Conservation (phyloP, 2,797 vertebrate species). For the Chromis chromis region DNA sequence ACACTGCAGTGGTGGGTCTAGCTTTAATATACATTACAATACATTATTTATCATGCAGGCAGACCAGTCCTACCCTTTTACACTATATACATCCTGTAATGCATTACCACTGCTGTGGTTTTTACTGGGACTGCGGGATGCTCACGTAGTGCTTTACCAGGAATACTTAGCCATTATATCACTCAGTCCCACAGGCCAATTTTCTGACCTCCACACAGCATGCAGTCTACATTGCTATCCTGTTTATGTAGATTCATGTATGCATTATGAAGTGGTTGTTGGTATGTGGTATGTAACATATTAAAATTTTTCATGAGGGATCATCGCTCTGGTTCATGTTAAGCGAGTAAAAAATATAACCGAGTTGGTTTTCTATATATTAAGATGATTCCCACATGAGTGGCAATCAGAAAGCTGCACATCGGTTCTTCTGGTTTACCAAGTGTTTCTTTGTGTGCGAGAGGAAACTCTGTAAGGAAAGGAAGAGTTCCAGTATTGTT, state of each 20-base stretch:
- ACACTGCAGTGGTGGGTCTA: conserved; percentile 71
- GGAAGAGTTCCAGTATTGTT: conserved; percentile 48
- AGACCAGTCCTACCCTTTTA: conserved; percentile 78
- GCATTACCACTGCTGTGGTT: conserved; percentile 82
- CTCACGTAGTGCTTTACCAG: conserved; percentile 83
- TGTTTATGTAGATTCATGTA: conserved; percentile 79
- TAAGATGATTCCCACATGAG: conserved; percentile 49
- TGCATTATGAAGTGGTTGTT: conserved; percentile 76
- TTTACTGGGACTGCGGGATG: conserved; percentile 79
- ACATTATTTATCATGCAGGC: conserved; percentile 85
- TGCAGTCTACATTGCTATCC: conserved; percentile 66
- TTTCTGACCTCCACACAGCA: conserved; percentile 78
- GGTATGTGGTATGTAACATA: conserved; percentile 60
- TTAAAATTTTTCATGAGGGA: conserved; percentile 70
- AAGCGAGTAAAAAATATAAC: conserved; percentile 3
- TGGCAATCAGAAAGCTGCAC: conserved; percentile 47
- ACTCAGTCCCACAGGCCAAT: conserved; percentile 80
- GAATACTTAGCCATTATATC: conserved; percentile 84
- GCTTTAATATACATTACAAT: conserved; percentile 87
- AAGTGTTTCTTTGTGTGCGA: conserved; percentile 30
- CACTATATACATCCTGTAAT: conserved; percentile 83
- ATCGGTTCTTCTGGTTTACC: conserved; percentile 47
- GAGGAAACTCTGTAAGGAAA: conserved; percentile 26
- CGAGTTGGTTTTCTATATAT: conserved; percentile 9
- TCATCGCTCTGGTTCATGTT: conserved; percentile 51